Conservation (phyloP, 2,888 invertebrate genomes). For the Cryptocheilus praepositus region DNA sequence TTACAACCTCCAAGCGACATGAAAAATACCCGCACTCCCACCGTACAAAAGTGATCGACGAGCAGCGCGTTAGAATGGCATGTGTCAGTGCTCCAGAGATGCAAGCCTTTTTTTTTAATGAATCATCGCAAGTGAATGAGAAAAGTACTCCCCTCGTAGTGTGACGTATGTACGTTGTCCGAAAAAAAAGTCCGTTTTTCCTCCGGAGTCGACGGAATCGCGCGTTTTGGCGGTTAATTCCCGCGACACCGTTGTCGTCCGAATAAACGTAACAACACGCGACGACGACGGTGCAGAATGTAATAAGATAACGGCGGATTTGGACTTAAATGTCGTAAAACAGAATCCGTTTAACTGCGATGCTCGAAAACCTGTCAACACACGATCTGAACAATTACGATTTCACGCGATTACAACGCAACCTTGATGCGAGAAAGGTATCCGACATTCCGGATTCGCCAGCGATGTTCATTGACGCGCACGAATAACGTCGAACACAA, state of each 20-base stretch:
- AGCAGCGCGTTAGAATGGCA: slow-evolving; percentile 5
- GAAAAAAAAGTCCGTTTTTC: slow-evolving; percentile 15
- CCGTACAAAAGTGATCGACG: not conserved
- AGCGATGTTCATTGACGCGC: slow-evolving; percentile 7
- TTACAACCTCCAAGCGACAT: too few relatives aligned
- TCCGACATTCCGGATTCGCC: slow-evolving; percentile 10
- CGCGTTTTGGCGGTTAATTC: slow-evolving; percentile 36
- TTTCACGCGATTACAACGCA: slow-evolving; percentile 20
- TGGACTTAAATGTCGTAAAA: slow-evolving; percentile 23
- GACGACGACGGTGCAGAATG: not conserved
- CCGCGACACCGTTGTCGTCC: slow-evolving; percentile 1
- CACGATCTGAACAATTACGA: slow-evolving; percentile 40
- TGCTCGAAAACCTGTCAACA: slow-evolving; percentile 63
- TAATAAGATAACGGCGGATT: slow-evolving; percentile 13
- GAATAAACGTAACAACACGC: not conserved
- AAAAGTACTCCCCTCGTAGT: slow-evolving; percentile 51
- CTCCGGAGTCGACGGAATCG: slow-evolving; percentile 15
- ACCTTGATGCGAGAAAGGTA: slow-evolving; percentile 9
- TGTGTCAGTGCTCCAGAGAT: slow-evolving; percentile 3
- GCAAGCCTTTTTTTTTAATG: slow-evolving; percentile 47
- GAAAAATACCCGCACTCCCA: too few relatives aligned
- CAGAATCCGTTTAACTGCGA: slow-evolving; percentile 45
- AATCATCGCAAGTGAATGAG: slow-evolving; percentile 55
- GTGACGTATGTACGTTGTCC: slow-evolving; percentile 54
- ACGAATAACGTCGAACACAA: slow-evolving; percentile 12